Evolutionary conservation across 2,888 invertebrate species (phyloP).

Genomic region (Hyalella azteca): DNA sequence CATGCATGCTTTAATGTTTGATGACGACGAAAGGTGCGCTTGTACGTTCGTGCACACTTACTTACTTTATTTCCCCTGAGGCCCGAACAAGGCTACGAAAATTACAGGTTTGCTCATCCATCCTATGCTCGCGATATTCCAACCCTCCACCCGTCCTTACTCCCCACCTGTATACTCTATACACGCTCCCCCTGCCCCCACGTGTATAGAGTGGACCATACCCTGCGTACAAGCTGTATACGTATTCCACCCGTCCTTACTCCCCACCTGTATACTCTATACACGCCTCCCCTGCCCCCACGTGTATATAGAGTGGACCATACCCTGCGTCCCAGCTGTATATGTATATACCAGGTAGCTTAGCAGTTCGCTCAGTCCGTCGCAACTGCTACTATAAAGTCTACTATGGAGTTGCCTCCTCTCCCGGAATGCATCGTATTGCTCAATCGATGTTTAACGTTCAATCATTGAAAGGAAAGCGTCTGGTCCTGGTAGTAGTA

Average conservation of each 20-base stretch:
- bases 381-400: too few species aligned
- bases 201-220: neutral
- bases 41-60: slow-evolving; percentile 22
- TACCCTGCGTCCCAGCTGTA: neutral
- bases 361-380: too few species aligned
- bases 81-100: slow-evolving; percentile 28
- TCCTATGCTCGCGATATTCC: slow-evolving; percentile 32
- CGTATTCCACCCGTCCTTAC: neutral
- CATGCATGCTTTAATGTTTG: slow-evolving; percentile 8
- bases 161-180: too few species aligned
- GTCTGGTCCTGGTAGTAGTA: too few species aligned
- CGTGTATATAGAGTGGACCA: neutral
- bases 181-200: neutral
- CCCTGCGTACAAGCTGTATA: neutral
- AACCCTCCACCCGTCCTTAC: neutral
- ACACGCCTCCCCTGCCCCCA: neutral
- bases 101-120: slow-evolving; percentile 35
- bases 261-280: too few species aligned
- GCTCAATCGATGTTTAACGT: too few species aligned
- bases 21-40: slow-evolving; percentile 29
- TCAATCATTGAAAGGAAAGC: too few species aligned
- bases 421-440: too few species aligned
- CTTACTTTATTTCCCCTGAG: slow-evolving; percentile 24
- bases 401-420: too few species aligned
- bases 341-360: too few species aligned